Percentiles rank a stretch among this genome's conserved stretches.
Conservation (phyloP, 2,888 invertebrate species). For the Dinocampus coccinellae region DNA sequence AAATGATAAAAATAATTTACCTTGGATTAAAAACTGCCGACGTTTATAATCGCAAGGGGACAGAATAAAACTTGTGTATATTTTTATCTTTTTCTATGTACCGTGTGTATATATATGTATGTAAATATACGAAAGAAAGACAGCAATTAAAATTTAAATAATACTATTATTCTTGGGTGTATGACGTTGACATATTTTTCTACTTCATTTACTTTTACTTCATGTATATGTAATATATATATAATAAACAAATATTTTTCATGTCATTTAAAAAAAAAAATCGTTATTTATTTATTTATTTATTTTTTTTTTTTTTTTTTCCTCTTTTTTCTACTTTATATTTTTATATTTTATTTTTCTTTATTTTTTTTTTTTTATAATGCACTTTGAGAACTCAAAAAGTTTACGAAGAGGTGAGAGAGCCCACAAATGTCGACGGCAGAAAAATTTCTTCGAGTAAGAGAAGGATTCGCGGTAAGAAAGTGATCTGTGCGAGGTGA, state of each 20-base stretch:
- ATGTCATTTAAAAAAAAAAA: not conserved
- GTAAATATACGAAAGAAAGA: not conserved
- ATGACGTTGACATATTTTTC: conserved; percentile 16
- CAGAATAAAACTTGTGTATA: not conserved
- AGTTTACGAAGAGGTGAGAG: conserved; percentile 31
- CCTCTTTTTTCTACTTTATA: not conserved
- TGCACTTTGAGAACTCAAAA: conserved; percentile 29
- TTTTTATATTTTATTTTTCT: not conserved
- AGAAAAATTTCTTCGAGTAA: conserved; percentile 15
- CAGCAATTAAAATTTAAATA: conserved; percentile 16
- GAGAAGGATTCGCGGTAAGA: conserved; percentile 14
- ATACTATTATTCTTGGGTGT: not conserved
- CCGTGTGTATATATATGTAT: not conserved
- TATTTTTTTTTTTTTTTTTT: not conserved
- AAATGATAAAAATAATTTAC: not conserved
- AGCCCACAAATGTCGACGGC: conserved; percentile 38
- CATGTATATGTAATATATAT: not conserved
- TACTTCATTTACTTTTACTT: not conserved
- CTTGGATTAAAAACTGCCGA: not conserved
- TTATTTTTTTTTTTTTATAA: not conserved
- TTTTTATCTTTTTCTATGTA: too few relatives aligned
- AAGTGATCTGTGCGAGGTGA: not conserved
- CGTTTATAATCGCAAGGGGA: not conserved
- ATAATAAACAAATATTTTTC: not conserved
- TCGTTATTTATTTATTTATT: too few relatives aligned